These are phyloP conservation scores for Nestor notabilis DNA, from an alignment of 2,113 vertebrate genomes.

Conservation along the genomic window DNA sequence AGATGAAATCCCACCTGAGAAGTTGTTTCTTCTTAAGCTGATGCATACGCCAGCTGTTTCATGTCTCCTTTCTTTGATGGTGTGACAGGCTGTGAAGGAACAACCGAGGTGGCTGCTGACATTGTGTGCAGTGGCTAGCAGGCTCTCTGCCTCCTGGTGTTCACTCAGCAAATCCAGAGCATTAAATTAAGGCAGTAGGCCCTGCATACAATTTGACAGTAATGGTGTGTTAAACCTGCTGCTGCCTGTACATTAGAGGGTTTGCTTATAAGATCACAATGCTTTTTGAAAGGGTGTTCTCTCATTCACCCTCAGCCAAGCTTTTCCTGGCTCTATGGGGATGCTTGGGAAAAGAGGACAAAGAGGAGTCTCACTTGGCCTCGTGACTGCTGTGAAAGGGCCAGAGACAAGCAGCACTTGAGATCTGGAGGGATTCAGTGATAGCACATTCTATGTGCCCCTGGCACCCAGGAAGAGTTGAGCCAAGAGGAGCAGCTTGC, in stretches of 20 bases:
- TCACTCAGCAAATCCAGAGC: not conserved
- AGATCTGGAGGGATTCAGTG: not conserved
- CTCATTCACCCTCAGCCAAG: not conserved
- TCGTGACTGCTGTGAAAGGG: not conserved
- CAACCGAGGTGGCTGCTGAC: not conserved
- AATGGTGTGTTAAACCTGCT: not conserved
- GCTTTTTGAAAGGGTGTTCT: not conserved
- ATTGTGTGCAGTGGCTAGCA: not conserved
- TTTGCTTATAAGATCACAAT: fast-evolving
- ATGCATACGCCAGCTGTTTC: not conserved
- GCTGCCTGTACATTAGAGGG: not conserved
- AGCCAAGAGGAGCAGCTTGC: not conserved
- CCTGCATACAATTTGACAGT: not conserved
- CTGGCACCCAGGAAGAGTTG: not conserved
- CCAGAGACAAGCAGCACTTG: not conserved
- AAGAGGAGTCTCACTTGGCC: not conserved
- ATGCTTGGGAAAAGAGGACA: not conserved
- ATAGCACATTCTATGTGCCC: not conserved
- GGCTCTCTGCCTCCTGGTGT: not conserved
- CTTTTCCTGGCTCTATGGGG: not conserved
- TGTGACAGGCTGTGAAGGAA: not conserved
- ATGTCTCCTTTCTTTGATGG: not conserved
- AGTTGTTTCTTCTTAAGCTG: not conserved
- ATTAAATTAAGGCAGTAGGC: not conserved
- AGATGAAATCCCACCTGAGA: constrained; percentile 20